Conservation (phyloP, 1,140 invertebrate genomes). For the Potamilus streckersoni region DNA sequence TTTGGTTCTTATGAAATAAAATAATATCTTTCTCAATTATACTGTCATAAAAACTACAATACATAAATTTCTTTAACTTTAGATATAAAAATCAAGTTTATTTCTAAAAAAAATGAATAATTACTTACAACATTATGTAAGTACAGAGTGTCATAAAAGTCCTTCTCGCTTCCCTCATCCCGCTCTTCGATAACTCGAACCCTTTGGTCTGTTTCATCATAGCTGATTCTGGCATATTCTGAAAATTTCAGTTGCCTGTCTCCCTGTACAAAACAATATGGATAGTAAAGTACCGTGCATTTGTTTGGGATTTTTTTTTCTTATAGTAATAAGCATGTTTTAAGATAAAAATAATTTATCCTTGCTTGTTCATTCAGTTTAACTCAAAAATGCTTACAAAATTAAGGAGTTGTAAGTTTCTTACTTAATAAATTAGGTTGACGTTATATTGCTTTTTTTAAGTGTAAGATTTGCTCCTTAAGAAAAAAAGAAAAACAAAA, state of each 20-base stretch:
- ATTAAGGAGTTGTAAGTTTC: background rate
- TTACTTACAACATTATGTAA: constrained; percentile 16
- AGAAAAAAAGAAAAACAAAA: background rate
- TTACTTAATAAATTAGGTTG: background rate
- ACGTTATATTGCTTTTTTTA: background rate
- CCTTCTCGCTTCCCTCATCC: constrained; percentile 12
- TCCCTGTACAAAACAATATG: background rate
- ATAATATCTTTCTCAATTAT: no score
- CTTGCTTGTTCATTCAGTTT: no score
- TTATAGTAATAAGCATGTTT: background rate
- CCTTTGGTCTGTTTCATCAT: constrained; percentile 23
- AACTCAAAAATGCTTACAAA: background rate
- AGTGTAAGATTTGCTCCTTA: background rate
- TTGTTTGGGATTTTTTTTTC: background rate
- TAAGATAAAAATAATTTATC: no score
- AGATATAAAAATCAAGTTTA: no score
- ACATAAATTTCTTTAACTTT: no score
- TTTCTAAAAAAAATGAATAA: background rate
- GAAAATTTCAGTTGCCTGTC: constrained; percentile 10
- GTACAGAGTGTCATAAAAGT: constrained; percentile 18
- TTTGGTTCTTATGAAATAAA: no score
- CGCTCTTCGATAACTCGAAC: constrained; percentile 17
- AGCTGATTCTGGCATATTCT: constrained; percentile 12
- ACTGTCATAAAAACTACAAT: no score
- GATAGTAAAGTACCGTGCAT: background rate